These are phyloP conservation scores for Dryomyza anilis DNA, from an alignment of 2,888 invertebrate genomes.

Conservation along the genomic window DNA sequence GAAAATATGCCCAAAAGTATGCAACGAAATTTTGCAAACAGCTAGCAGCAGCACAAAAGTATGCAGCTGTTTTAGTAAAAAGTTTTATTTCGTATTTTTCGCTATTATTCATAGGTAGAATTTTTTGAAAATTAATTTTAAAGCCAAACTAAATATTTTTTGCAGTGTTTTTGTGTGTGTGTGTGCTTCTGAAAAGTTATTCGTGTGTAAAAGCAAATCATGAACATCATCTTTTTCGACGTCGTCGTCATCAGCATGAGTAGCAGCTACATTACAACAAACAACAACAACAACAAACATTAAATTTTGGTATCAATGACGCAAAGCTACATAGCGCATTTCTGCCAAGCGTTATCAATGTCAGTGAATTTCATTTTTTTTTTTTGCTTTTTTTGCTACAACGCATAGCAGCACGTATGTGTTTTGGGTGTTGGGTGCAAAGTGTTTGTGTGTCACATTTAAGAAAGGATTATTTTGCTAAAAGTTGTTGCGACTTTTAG, in stretches of 20 bases:
- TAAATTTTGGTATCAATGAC: conserved; percentile 14
- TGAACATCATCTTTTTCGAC: conserved; percentile 24
- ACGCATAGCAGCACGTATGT: background rate
- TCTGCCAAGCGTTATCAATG: conserved; percentile 46
- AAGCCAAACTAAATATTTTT: too few relatives aligned
- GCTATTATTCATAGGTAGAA: too few relatives aligned
- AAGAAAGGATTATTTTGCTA: conserved; percentile 44
- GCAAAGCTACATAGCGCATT: background rate
- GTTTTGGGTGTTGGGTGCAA: conserved; percentile 8
- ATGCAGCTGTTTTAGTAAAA: background rate
- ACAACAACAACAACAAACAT: conserved; percentile 22
- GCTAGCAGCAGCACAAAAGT: background rate
- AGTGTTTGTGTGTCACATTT: too few relatives aligned
- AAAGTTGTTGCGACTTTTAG: conserved; percentile 25
- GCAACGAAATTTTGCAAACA: too few relatives aligned
- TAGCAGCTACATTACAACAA: conserved; percentile 31
- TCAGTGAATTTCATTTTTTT: conserved; percentile 44
- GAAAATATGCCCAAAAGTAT: too few relatives aligned
- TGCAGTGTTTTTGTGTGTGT: conserved; percentile 13
- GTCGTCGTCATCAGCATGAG: too few relatives aligned
- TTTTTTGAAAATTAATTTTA: too few relatives aligned
- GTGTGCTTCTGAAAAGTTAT: conserved; percentile 27
- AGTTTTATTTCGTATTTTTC: too few relatives aligned
- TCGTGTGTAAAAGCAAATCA: conserved; percentile 29
- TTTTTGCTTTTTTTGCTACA: background rate